Evolutionary conservation across 2,888 invertebrate genomes (phyloP), one percentile per base, ranked within the genome.

Genomic region (Thera britannica): DNA sequence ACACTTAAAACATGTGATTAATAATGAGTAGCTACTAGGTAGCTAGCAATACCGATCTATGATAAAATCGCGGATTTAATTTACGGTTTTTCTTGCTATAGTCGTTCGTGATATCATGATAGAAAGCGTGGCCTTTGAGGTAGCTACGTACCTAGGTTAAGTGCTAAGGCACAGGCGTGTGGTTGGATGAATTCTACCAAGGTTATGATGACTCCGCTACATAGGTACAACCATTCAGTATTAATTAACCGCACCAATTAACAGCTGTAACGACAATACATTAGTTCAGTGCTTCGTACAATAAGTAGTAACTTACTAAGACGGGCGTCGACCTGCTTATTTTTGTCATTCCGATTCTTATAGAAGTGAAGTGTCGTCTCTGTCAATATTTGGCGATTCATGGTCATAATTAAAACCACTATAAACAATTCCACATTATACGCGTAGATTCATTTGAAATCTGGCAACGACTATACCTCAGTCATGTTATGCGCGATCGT

Each of bases 211-310:
- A 68, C 67, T 62, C 66, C 57, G 75, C 77, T 62, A 59, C 46
- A 23, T 23, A 23, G 23, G 71, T 74, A 75, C 67, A 62, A 72
- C 71, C 67, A 76, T 77, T 83, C 70, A 68, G 73, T 75, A 79
- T 83, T 83, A 84, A 86, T 85, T 81, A 80, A 79, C 74, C 77
- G 78, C 81, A 79, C 76, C 77, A 84, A 84, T 84, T 83, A 84
- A 76, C 83, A 79, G 75, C 81, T 85, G 83, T 80, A 74, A 73
- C 38, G 34, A 65, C 68, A 62, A 54, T 65, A 59, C 69, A 70
- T 68, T 63, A 55, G 64, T 66, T 57, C 67, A 64, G 61, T 56
- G 62, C 34, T 59, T 52, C 61, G 34, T 54, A 62, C 64, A 54
- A 59, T 59, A 59, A 48, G 8, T 46, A 46, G 2, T 46, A 64